A percentile compares a stretch with the other conserved stretches of the same genome.
Conservation (phyloP, 2,797 vertebrate species). For the Lutjanus argentimaculatus region DNA sequence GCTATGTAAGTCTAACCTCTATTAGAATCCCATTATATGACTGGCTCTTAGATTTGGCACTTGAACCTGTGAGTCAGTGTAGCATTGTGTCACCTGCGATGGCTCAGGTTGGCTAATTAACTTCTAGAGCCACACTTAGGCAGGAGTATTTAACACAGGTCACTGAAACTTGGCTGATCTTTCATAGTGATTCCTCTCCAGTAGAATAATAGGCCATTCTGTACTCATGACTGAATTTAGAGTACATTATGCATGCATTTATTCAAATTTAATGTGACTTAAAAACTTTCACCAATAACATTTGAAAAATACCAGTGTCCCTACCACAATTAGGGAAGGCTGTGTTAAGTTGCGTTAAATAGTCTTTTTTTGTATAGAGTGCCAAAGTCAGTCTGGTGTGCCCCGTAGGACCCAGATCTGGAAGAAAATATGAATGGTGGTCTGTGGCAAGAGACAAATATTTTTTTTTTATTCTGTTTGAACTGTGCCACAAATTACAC, state of each 20-base stretch:
- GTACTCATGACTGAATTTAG: background rate
- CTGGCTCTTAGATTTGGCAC: slow-evolving; percentile 19
- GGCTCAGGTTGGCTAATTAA: slow-evolving; percentile 35
- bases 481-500: too few species aligned
- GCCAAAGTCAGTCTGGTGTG: too few species aligned
- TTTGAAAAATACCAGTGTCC: too few species aligned
- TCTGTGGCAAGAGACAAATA: too few species aligned
- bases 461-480: too few species aligned
- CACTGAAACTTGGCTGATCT: background rate
- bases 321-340: too few species aligned
- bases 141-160: slow-evolving; percentile 3
- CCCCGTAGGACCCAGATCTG: too few species aligned
- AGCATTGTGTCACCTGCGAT: slow-evolving; percentile 10
- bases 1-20: slow-evolving; percentile 32
- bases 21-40: slow-evolving; percentile 37
- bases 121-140: slow-evolving; percentile 13
- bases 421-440: too few species aligned
- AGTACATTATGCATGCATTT: background rate
- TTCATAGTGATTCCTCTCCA: slow-evolving; percentile 1
- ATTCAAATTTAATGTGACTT: background rate
- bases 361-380: too few species aligned
- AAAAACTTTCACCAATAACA: too few species aligned
- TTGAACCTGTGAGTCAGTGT: slow-evolving; percentile 5
- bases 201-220: background rate
- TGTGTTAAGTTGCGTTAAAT: too few species aligned